Conservation (phyloP, 2,797 vertebrate genomes). For the Poecilia picta region DNA sequence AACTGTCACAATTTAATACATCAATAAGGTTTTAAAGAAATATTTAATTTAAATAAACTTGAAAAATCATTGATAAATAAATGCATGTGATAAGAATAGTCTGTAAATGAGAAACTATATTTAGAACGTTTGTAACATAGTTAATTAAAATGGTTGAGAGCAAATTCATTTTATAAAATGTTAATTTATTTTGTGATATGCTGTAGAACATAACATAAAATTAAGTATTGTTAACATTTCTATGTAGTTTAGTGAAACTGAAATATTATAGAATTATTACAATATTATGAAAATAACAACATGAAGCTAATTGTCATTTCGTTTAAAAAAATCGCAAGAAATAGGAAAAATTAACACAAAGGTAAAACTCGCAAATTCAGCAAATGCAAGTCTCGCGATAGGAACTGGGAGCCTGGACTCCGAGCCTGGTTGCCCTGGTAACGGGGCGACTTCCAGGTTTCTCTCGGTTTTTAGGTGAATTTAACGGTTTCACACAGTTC, state of each 20-base stretch:
- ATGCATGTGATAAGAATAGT: not conserved
- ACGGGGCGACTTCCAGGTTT: constrained; percentile 2
- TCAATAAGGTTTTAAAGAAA: not conserved
- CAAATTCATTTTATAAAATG: not conserved
- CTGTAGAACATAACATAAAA: not conserved
- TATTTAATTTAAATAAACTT: not conserved
- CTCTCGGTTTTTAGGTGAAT: not conserved
- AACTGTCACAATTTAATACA: not conserved
- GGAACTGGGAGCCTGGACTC: not conserved
- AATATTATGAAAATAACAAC: not conserved
- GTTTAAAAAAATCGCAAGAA: not conserved
- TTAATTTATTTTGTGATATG: not conserved
- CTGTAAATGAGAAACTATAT: not conserved
- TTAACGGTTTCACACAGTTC: not conserved
- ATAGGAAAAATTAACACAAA: not conserved
- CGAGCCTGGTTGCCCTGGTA: constrained; percentile 42
- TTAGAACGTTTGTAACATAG: not conserved
- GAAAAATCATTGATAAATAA: not conserved
- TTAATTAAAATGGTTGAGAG: not conserved
- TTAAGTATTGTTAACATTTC: not conserved
- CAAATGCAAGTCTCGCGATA: constrained; percentile 43
- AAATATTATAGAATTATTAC: not conserved
- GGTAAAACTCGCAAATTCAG: not conserved
- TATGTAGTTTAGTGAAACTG: not conserved
- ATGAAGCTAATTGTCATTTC: not conserved